Conservation (phyloP, 30 jellyfish, hydroid and myxozoan species). For the Pseudorhiza aurosa region DNA sequence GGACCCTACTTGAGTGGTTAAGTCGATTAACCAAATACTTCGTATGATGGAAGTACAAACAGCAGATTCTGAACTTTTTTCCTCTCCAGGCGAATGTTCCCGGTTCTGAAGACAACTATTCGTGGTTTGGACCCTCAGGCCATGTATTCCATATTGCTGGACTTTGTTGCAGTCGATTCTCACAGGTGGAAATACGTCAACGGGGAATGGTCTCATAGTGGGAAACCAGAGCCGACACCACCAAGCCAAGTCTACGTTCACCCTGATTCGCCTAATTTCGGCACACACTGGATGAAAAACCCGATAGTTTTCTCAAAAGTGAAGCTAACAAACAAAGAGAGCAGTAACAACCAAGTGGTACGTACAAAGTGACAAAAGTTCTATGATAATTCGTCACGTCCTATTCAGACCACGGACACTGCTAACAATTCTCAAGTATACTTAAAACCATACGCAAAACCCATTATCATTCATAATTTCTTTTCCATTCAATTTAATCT, state of each 20-base stretch:
- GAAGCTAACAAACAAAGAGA: constrained; percentile 94
- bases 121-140: constrained; percentile 96
- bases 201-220: constrained; percentile 99
- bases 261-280: constrained; percentile 99
- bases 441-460: no score
- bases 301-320: constrained; percentile 96
- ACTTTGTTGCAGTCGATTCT: constrained; percentile 91
- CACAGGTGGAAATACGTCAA: constrained; percentile 98
- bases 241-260: constrained; percentile 94
- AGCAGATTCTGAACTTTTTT: no score
- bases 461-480: no score
- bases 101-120: constrained; percentile 87
- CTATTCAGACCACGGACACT: no score
- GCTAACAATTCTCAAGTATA: no score
- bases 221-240: constrained; percentile 97
- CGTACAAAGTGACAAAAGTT: constrained; percentile 10
- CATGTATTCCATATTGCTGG: constrained; percentile 93
- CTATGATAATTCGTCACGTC: not conserved
- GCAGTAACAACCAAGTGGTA: constrained; percentile 97
- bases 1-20: no score
- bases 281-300: constrained; percentile 98
- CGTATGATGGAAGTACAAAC: no score
- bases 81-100: constrained; percentile 93
- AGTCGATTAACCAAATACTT: no score
- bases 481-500: no score